These are phyloP conservation scores for Pyrgus malvae DNA, from an alignment of 2,888 invertebrate genomes.

Conservation along the genomic window DNA sequence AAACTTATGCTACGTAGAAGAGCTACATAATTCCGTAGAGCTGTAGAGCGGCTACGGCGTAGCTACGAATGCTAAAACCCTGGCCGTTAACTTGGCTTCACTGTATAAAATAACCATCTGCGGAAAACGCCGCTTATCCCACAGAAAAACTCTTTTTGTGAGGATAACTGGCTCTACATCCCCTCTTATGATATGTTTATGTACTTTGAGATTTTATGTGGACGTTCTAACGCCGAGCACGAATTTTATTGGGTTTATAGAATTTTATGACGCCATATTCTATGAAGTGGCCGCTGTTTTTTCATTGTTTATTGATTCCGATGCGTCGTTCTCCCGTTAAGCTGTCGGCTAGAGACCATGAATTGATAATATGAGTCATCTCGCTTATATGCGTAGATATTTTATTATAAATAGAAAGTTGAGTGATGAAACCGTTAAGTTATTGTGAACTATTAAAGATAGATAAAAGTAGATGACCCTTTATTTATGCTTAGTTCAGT, in stretches of 20 bases:
- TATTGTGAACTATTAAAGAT: too few species aligned
- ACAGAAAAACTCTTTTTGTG: conserved; percentile 76
- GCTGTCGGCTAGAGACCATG: conserved; percentile 42
- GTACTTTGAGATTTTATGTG: conserved; percentile 81
- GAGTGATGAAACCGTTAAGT: too few species aligned
- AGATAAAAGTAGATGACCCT: too few species aligned
- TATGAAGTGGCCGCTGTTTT: conserved; percentile 72
- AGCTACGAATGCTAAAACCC: conserved; percentile 44
- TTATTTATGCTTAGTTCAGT: too few species aligned
- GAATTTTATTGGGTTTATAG: conserved; percentile 81
- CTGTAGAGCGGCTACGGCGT: conserved; percentile 43
- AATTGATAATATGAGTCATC: neutral
- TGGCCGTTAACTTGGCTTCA: conserved; percentile 67
- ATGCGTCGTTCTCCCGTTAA: conserved; percentile 51
- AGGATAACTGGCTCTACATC: conserved; percentile 73
- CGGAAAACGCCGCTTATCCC: conserved; percentile 72
- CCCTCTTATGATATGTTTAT: conserved; percentile 82
- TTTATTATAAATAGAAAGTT: too few species aligned
- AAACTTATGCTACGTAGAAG: conserved; percentile 17
- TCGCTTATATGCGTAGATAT: too few species aligned
- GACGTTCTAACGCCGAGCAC: conserved; percentile 78
- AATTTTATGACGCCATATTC: conserved; percentile 77
- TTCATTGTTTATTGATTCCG: conserved; percentile 78
- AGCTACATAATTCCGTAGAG: conserved; percentile 12
- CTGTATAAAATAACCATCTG: conserved; percentile 82